These are phyloP conservation scores for Cynoglossus semilaevis DNA, from an alignment of 2,113 vertebrate species.

Conservation along the genomic window DNA sequence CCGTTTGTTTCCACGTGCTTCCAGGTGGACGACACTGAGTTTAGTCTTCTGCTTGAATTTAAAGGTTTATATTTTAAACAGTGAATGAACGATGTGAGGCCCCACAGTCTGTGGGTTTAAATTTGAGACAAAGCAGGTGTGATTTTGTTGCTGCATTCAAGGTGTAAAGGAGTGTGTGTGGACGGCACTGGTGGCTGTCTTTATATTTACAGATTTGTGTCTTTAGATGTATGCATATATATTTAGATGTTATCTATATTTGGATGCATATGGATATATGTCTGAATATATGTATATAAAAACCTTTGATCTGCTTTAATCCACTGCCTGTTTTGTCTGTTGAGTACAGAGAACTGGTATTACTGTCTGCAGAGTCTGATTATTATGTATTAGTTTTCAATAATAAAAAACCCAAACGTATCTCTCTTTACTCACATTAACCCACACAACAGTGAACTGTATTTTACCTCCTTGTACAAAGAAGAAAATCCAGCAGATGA, in stretches of 20 bases:
- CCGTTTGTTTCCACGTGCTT: neutral
- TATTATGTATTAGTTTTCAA: slow-evolving; percentile 38
- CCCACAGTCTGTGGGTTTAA: too few relatives aligned
- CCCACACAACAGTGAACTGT: slow-evolving; percentile 52
- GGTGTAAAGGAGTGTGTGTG: slow-evolving; percentile 61
- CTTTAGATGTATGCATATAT: slow-evolving; percentile 64
- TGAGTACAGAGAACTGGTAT: slow-evolving; percentile 54
- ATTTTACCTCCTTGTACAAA: slow-evolving; percentile 53
- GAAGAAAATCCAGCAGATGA: slow-evolving; percentile 37
- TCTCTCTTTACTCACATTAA: slow-evolving; percentile 18
- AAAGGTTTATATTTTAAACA: neutral
- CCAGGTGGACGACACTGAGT: neutral
- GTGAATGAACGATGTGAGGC: too few relatives aligned
- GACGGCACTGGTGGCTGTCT: slow-evolving; percentile 72
- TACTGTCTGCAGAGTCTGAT: slow-evolving; percentile 41
- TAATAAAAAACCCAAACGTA: neutral
- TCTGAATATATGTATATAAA: slow-evolving; percentile 43
- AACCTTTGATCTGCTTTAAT: slow-evolving; percentile 64
- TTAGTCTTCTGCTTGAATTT: neutral
- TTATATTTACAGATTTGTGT: slow-evolving; percentile 54
- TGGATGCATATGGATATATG: slow-evolving; percentile 57
- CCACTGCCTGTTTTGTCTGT: slow-evolving; percentile 66
- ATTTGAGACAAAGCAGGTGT: slow-evolving; percentile 44
- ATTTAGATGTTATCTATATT: slow-evolving; percentile 39
- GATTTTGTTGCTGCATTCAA: slow-evolving; percentile 46